Base-by-base conservation (phyloP, 2,797 vertebrate genomes). In the Phalloptychus januarius region DNA sequence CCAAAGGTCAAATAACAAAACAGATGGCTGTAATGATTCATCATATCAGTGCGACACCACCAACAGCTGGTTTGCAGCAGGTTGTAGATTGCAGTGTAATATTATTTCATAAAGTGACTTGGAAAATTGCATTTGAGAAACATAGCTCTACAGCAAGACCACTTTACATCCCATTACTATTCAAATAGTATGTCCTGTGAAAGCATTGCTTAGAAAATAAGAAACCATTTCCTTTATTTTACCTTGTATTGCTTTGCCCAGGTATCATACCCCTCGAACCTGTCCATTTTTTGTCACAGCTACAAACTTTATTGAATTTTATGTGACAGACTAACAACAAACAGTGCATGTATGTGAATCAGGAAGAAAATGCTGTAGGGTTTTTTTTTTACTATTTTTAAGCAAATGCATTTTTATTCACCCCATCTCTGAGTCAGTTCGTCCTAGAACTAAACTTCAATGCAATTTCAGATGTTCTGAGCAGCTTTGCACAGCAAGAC, bases 1-100 rank as follows among this genome's bases (percentile, higher is more conserved):
- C 75, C 77, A 83, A 78, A 87, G 78, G 50, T 69, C 77, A 80
- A 36, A 79, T 79, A 81, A 82, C 84, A 86, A 75, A 87, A 79
- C 85, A 89, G 89, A 87, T 82, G 83, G 76, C 81, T 87, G 73
- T 83, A 82, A 83, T 84, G 80, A 89, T 82, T 83, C 73, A 82
- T 88, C 78, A 70, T 80, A 88, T 85, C 63, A 72, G 74, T 79
- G 74, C 56, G 79, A 80, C 71, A 83, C 79, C 88, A 79, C 79
- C 72, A 89, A 81, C 75, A 79, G 81, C 78, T 79, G 79, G 83
- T 85, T 86, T 75, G 76, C 70, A 71, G 81, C 77, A 77, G 46
- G 82, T 76, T 82, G 79, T 76, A 72, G 50, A 77, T 61, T 84
- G 81, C 79, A 75, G 63, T 67, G 67, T 82, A 85, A 84, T 82